Evolutionary conservation across 2,888 invertebrate genomes (phyloP).

Genomic region (Ormia ochracea): DNA sequence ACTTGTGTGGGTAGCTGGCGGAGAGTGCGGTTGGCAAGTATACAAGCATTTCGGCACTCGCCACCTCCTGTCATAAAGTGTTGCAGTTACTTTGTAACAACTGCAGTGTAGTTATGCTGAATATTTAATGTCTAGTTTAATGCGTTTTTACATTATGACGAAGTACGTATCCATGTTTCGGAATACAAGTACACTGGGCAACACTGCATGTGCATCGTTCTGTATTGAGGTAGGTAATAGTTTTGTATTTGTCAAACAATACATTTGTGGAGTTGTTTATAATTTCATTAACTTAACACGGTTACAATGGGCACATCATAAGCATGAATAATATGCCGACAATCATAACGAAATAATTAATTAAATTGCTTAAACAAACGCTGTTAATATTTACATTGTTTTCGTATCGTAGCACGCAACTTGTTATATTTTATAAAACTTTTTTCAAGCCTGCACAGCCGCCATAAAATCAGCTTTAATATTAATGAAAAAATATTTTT

Average conservation of each 20-base stretch:
- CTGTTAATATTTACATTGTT: conserved; percentile 1
- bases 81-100: conserved; percentile 53
- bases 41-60: conserved; percentile 43
- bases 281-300: conserved; percentile 46
- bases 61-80: conserved; percentile 45
- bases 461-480: neutral
- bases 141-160: conserved; percentile 10
- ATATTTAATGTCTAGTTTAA: conserved; percentile 45
- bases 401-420: neutral
- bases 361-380: conserved; percentile 32
- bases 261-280: neutral
- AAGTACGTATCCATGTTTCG: neutral
- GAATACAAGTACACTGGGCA: neutral
- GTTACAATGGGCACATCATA: conserved; percentile 1
- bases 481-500: neutral
- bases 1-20: neutral
- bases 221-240: neutral
- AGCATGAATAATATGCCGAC: conserved; percentile 5
- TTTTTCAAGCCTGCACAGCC: neutral
- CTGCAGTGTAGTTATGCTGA: conserved; percentile 52
- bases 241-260: neutral
- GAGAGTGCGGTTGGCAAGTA: conserved; percentile 14
- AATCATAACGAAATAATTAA: conserved; percentile 40
- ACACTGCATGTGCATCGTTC: neutral
- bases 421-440: neutral